phyloP scores from a whole-genome alignment of 2,888 invertebrate genomes.

The Caenorhabditis zanzibari region DNA sequence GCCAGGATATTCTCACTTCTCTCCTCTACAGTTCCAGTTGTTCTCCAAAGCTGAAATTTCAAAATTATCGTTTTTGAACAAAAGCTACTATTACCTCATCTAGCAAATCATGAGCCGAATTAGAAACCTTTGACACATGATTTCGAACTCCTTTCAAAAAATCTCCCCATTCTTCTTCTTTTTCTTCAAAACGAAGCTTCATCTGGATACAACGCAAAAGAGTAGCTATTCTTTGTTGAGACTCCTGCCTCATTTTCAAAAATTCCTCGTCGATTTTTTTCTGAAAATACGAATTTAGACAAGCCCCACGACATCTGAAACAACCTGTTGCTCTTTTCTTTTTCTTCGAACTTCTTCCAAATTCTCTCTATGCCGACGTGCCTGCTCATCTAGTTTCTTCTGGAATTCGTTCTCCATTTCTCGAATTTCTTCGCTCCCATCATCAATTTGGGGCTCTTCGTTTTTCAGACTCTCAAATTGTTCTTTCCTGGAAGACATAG shows the following conservation, averaged over 20 bases:
- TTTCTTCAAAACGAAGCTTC: slow-evolving; percentile 9
- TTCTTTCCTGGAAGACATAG: not conserved
- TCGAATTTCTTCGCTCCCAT: slow-evolving; percentile 6
- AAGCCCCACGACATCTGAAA: not conserved
- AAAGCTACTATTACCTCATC: slow-evolving; percentile 12
- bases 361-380: not conserved
- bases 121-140: slow-evolving; percentile 2
- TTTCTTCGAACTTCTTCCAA: not conserved
- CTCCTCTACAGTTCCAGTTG: not conserved
- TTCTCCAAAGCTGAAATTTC: not conserved
- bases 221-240: not conserved
- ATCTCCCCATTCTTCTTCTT: slow-evolving; percentile 35
- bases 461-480: not conserved
- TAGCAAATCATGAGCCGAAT: not conserved
- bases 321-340: slow-evolving; percentile 20
- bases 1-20: not conserved
- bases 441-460: slow-evolving; percentile 18
- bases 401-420: not conserved
- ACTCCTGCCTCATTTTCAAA: not conserved
- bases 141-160: slow-evolving; percentile 8
- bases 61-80: not conserved
- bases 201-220: not conserved
- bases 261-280: not conserved
- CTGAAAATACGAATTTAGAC: not conserved
- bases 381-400: not conserved